phyloP scores from a whole-genome alignment of 2,797 vertebrate species.

The Rousettus madagascariensis region DNA sequence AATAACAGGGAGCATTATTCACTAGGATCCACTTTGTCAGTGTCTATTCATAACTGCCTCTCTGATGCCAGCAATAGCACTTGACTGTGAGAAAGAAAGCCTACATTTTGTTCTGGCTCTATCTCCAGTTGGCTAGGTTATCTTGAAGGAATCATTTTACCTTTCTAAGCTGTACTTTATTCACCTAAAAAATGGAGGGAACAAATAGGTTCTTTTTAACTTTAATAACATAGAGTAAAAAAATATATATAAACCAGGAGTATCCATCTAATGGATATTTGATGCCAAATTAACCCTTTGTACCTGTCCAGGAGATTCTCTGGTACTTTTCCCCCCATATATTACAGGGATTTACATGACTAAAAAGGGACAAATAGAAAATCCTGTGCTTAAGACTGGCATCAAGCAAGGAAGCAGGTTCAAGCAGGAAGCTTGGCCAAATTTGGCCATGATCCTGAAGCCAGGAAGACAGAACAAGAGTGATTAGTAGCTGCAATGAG shows the following conservation, averaged over 20 bases:
- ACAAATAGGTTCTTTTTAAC: not conserved
- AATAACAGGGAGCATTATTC: not conserved
- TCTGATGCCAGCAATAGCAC: not conserved
- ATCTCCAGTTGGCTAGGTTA: not conserved
- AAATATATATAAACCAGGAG: not conserved
- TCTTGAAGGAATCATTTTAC: not conserved
- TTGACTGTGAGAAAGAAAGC: not conserved
- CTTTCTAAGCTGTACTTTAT: conserved; percentile 18
- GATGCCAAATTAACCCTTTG: not conserved
- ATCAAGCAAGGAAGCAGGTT: not conserved
- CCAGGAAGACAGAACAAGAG: not conserved
- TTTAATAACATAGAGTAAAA: conserved; percentile 5
- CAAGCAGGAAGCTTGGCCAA: not conserved
- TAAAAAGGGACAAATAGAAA: not conserved
- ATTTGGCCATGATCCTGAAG: not conserved
- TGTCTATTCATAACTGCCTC: not conserved
- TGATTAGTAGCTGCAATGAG: not conserved
- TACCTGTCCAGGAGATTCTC: not conserved
- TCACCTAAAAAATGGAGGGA: conserved; percentile 20
- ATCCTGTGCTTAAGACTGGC: not conserved
- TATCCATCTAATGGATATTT: not conserved
- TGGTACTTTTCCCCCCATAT: not conserved
- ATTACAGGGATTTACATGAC: not conserved
- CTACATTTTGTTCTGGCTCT: not conserved
- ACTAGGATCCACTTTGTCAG: not conserved